Evolutionary conservation across 2,113 vertebrate genomes (phyloP).

Genomic region (Athene cunicularia): DNA sequence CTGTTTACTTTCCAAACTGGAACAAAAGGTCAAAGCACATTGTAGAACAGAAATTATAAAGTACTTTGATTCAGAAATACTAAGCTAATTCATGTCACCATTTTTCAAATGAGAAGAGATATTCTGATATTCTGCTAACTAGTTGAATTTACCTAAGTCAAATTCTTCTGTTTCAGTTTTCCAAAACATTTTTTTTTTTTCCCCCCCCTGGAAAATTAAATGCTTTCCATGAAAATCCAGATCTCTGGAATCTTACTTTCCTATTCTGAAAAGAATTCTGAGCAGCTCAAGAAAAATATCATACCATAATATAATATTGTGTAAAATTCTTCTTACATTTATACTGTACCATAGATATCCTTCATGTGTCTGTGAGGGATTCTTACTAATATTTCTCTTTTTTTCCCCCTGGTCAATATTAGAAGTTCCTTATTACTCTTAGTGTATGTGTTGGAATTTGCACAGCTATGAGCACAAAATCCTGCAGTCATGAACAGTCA

Average conservation of each 20-base stretch:
- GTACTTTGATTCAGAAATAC: not conserved
- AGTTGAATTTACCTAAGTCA: not conserved
- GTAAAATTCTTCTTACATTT: not conserved
- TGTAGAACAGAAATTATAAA: not conserved
- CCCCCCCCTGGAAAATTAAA: not conserved
- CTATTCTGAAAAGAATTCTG: not conserved
- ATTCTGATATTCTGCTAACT: not conserved
- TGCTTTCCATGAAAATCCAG: not conserved
- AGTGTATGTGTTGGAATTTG: not conserved
- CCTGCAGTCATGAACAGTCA: not conserved
- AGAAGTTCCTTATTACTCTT: not conserved
- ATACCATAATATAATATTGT: not conserved
- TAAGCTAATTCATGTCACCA: not conserved
- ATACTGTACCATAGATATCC: not conserved
- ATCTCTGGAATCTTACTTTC: not conserved
- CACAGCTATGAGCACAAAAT: not conserved
- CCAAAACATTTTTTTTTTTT: not conserved
- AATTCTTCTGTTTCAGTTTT: not conserved
- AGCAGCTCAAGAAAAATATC: not conserved
- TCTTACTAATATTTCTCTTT: not conserved
- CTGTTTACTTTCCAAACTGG: conserved; percentile 1
- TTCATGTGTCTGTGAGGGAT: not conserved
- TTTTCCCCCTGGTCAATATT: not conserved
- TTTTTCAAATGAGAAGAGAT: not conserved
- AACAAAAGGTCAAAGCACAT: conserved; percentile 3